phyloP scores from a whole-genome alignment of 2,113 vertebrate genomes.

The Entelurus aequoreus region DNA sequence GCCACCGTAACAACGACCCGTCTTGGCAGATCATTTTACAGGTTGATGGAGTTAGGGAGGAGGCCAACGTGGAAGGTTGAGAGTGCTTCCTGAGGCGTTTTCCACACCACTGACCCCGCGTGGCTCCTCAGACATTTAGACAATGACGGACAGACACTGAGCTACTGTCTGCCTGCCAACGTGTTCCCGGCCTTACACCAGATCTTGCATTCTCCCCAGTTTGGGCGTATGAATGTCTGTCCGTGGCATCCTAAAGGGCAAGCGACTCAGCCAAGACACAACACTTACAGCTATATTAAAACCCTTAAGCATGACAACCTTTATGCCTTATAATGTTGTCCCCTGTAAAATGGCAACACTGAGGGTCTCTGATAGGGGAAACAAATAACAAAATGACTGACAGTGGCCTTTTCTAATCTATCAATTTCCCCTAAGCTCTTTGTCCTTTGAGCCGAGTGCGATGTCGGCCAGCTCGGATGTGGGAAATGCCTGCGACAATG shows the following conservation, averaged over 20 bases:
- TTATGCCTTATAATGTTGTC: conserved; percentile 67
- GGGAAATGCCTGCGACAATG: conserved; percentile 30
- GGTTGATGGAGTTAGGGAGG: conserved; percentile 47
- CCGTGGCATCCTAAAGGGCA: conserved; percentile 61
- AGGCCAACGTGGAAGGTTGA: conserved; percentile 36
- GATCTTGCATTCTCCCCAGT: conserved; percentile 42
- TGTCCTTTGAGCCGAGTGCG: conserved; percentile 56
- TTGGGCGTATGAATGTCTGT: conserved; percentile 39
- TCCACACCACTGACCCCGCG: conserved; percentile 26
- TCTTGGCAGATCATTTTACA: conserved; percentile 52
- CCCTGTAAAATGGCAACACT: conserved; percentile 35
- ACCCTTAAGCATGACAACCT: conserved; percentile 59
- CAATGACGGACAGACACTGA: conserved; percentile 39
- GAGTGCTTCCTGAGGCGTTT: conserved; percentile 48
- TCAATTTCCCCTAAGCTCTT: conserved; percentile 56
- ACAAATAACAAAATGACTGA: conserved; percentile 64
- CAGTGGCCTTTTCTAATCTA: conserved; percentile 64
- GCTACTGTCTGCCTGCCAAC: conserved; percentile 37
- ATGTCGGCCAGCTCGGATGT: conserved; percentile 33
- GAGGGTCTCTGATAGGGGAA: conserved; percentile 58
- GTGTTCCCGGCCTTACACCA: conserved; percentile 10
- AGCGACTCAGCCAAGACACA: conserved; percentile 53
- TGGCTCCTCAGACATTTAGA: conserved; percentile 27
- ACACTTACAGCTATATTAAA: conserved; percentile 66
- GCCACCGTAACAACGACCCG: conserved; percentile 31